These are phyloP conservation scores for Eristalis arbustorum DNA, from an alignment of 2,888 invertebrate species.

Conservation along the genomic window DNA sequence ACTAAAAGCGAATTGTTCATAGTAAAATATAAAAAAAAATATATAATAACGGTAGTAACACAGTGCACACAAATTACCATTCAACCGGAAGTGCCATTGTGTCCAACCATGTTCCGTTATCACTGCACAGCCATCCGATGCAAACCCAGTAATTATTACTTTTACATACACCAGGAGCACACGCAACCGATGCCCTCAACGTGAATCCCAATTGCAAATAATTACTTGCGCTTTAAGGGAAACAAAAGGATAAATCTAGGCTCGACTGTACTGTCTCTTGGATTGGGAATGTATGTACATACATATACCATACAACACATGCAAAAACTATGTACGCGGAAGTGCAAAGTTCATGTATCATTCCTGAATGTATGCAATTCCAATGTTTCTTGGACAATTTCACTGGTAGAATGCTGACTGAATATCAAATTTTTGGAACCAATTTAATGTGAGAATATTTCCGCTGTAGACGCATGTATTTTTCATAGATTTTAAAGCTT, in stretches of 20 bases:
- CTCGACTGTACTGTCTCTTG: neutral
- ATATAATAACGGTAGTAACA: constrained; percentile 62
- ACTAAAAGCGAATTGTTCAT: neutral
- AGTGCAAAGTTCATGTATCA: neutral
- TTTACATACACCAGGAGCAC: neutral
- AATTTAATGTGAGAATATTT: too few relatives aligned
- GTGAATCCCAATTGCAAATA: constrained; percentile 50
- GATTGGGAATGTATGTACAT: neutral
- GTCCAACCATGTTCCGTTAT: constrained; percentile 46
- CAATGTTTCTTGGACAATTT: too few relatives aligned
- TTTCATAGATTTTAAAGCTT: too few relatives aligned
- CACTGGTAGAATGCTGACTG: neutral
- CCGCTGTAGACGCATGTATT: too few relatives aligned
- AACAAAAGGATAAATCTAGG: constrained; percentile 44
- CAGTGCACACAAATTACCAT: constrained; percentile 59
- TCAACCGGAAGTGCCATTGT: constrained; percentile 69
- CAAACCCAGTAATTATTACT: constrained; percentile 50
- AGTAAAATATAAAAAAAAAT: constrained; percentile 13
- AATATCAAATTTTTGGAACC: too few relatives aligned
- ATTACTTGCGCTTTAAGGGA: constrained; percentile 48
- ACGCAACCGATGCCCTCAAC: neutral
- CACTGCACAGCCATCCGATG: constrained; percentile 32
- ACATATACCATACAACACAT: neutral
- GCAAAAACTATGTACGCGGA: neutral
- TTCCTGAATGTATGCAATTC: neutral